A percentile compares a stretch with the other conserved stretches of the same genome.
Conservation (phyloP, 1,140 invertebrate species). For the Penaeus vannamei region DNA sequence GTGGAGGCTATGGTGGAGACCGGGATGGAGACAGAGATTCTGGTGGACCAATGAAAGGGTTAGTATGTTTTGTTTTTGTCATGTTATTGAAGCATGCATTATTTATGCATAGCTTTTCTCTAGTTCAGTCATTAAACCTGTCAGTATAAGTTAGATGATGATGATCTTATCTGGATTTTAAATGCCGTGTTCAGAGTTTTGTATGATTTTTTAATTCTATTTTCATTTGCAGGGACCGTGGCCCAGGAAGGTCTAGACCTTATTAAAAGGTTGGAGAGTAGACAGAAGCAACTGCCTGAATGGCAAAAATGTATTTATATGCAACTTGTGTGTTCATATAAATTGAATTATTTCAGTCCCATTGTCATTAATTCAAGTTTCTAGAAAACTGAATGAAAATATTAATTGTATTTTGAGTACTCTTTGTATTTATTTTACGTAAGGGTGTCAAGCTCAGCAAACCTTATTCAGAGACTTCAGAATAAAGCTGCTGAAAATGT, state of each 20-base stretch:
- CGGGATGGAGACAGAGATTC: conserved; percentile 63
- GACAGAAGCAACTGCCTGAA: neutral
- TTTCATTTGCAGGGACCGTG: conserved; percentile 59
- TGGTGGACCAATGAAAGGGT: conserved; percentile 67
- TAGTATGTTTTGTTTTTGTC: neutral
- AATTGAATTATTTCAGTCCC: too few relatives aligned
- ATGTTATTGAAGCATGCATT: too few relatives aligned
- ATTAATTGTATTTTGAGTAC: too few relatives aligned
- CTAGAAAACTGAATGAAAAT: too few relatives aligned
- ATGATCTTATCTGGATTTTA: neutral
- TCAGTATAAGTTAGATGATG: neutral
- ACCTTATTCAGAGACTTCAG: too few relatives aligned
- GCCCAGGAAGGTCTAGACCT: conserved; percentile 62
- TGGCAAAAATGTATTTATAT: too few relatives aligned
- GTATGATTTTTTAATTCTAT: neutral
- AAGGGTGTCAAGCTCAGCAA: too few relatives aligned
- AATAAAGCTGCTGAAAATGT: too few relatives aligned
- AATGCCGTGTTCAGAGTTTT: neutral
- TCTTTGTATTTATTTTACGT: too few relatives aligned
- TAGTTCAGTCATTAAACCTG: neutral
- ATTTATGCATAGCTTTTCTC: neutral
- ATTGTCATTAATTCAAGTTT: too few relatives aligned
- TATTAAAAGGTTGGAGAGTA: conserved; percentile 41
- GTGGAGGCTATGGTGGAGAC: conserved; percentile 60
- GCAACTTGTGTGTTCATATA: too few relatives aligned